A percentile compares a stretch with the other conserved stretches of the same genome.
These are phyloP conservation scores for Thumatha senex DNA, from an alignment of 2,888 invertebrate genomes.

Conservation along the genomic window DNA sequence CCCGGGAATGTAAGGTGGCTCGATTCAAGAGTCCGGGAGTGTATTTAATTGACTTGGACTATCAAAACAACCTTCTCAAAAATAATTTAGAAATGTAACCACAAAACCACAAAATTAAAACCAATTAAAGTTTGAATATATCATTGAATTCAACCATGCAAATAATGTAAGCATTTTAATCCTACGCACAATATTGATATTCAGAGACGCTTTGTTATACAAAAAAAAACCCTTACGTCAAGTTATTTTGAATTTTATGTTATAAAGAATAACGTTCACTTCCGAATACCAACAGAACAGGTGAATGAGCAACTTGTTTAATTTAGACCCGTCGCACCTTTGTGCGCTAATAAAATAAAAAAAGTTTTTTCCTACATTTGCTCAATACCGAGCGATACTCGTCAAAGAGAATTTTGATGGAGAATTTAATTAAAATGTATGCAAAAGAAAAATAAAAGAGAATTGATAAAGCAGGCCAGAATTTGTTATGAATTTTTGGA, in stretches of 20 bases:
- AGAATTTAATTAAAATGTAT: constrained; percentile 41
- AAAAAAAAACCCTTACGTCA: constrained; percentile 21
- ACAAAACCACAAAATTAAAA: constrained; percentile 22
- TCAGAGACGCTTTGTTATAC: constrained; percentile 43
- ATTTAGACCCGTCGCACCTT: constrained; percentile 60
- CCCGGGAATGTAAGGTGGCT: too few species aligned
- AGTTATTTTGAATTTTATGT: constrained; percentile 40
- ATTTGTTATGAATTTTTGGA: constrained; percentile 11
- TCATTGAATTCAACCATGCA: constrained; percentile 50
- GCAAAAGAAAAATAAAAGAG: constrained; percentile 27
- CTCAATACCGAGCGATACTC: constrained; percentile 42
- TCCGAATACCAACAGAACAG: constrained; percentile 30
- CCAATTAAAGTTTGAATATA: constrained; percentile 30
- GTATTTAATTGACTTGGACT: too few species aligned
- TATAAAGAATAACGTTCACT: constrained; percentile 38
- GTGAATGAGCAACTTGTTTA: constrained; percentile 53
- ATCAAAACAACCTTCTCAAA: too few species aligned
- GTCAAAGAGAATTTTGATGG: constrained; percentile 46
- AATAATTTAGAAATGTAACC: neutral
- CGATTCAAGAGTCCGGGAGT: too few species aligned
- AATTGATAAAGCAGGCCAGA: constrained; percentile 14
- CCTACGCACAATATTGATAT: constrained; percentile 58
- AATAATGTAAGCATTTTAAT: constrained; percentile 49
- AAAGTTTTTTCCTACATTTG: constrained; percentile 48
- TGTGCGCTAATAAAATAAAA: constrained; percentile 60